Conservation (phyloP, 2,113 vertebrate genomes). For the Pogona vitticeps region DNA sequence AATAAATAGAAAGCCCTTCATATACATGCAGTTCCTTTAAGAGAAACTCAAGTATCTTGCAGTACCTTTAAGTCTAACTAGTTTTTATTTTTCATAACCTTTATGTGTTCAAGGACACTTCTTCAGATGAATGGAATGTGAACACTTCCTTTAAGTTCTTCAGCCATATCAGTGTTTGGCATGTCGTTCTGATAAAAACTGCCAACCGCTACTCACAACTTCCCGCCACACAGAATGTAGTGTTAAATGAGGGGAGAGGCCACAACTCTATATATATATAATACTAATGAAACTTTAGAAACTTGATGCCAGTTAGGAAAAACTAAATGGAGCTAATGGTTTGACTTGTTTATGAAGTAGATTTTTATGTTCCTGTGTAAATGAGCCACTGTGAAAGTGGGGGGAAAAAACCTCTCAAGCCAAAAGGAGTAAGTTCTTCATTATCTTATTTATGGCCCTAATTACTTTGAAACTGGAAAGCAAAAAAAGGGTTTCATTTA, state of each 20-base stretch:
- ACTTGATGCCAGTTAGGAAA: not conserved
- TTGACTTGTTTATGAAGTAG: no score
- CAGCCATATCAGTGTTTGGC: not conserved
- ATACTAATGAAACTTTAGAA: no score
- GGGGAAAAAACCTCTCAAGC: not conserved
- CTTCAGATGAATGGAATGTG: not conserved
- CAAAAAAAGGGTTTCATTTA: not conserved
- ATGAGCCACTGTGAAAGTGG: not conserved
- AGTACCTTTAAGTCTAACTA: no score
- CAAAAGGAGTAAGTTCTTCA: not conserved
- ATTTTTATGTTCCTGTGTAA: not conserved
- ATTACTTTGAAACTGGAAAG: not conserved
- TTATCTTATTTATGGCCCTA: not conserved
- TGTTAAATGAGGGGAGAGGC: not conserved
- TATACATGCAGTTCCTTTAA: not conserved
- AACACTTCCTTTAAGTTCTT: no score
- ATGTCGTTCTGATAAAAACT: not conserved
- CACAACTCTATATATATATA: not conserved
- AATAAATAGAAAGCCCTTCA: not conserved
- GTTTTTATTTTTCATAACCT: not conserved
- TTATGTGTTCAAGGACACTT: no score
- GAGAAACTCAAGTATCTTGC: no score
- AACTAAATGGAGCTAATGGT: not conserved
- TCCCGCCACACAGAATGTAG: not conserved
- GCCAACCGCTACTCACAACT: not conserved